These are phyloP conservation scores for Catocala sponsa DNA, from an alignment of 2,888 invertebrate species.

Conservation along the genomic window DNA sequence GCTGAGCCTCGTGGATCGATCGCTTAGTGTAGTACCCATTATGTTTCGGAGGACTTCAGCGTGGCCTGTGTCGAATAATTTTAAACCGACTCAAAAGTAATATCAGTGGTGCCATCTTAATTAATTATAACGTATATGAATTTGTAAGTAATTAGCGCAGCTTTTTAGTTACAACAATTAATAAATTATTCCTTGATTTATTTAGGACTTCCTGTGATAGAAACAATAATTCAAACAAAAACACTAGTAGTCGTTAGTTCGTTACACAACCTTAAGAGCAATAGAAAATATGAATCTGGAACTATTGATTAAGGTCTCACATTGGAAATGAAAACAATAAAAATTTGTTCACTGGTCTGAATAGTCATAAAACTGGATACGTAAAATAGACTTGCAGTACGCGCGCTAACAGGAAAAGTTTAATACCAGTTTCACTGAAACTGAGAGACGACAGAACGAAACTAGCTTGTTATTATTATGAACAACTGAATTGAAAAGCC, in stretches of 20 bases:
- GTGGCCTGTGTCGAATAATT: too few relatives aligned
- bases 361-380: constrained; percentile 10
- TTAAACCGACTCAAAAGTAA: too few relatives aligned
- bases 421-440: constrained; percentile 26
- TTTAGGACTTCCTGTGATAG: too few relatives aligned
- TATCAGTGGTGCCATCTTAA: too few relatives aligned
- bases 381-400: constrained; percentile 20
- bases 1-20: too few relatives aligned
- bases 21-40: too few relatives aligned
- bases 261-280: too few relatives aligned
- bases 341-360: constrained; percentile 3
- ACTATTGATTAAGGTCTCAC: background rate
- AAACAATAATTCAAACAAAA: too few relatives aligned
- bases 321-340: background rate
- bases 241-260: too few relatives aligned
- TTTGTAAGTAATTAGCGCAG: background rate
- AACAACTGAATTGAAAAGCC: constrained; percentile 48
- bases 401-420: constrained; percentile 43
- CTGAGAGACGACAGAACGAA: constrained; percentile 18
- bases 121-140: too few relatives aligned
- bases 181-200: background rate
- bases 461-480: constrained; percentile 44
- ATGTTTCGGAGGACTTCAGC: too few relatives aligned
- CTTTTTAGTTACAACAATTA: background rate
- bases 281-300: too few relatives aligned